Evolutionary conservation across 2,888 invertebrate genomes (phyloP).

Genomic region (Barypeithes pellucidus): DNA sequence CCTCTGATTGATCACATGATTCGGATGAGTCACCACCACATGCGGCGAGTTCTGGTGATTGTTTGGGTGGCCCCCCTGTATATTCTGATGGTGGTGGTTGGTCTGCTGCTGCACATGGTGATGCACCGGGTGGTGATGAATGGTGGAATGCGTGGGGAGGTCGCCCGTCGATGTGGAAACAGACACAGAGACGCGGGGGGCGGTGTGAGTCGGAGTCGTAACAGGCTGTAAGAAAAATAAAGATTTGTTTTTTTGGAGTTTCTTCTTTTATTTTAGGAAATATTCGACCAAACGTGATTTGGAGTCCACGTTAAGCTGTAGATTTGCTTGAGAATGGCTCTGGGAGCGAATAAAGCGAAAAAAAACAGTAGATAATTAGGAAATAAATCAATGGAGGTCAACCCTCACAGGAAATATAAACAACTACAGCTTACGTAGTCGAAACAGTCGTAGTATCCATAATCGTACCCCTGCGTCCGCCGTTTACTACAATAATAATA

Average conservation of each 20-base stretch:
- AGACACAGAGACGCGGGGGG: conserved; percentile 59
- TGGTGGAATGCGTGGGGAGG: conserved; percentile 55
- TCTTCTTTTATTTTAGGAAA: no score
- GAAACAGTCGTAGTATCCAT: not conserved
- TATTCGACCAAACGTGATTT: no score
- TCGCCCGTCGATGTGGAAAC: conserved; percentile 57
- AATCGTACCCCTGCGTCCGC: not conserved
- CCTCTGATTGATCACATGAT: conserved; percentile 53
- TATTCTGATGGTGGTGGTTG: conserved; percentile 47
- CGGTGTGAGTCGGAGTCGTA: conserved; percentile 57
- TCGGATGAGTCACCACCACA: conserved; percentile 52
- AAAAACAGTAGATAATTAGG: no score
- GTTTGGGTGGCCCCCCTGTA: conserved; percentile 33
- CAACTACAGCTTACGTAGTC: not conserved
- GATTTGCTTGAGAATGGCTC: no score
- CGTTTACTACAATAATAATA: not conserved
- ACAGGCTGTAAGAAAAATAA: conserved; percentile 54
- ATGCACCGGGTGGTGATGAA: conserved; percentile 55
- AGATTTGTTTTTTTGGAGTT: not conserved
- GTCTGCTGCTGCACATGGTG: conserved; percentile 39
- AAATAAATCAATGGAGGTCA: no score
- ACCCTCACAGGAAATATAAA: not conserved
- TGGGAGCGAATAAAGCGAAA: no score
- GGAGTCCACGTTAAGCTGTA: no score
- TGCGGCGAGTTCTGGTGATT: conserved; percentile 45